These are phyloP conservation scores for Chrysaora quinquecirrha DNA, from an alignment of 30 jellyfish, hydroid and myxozoan genomes.

Conservation along the genomic window DNA sequence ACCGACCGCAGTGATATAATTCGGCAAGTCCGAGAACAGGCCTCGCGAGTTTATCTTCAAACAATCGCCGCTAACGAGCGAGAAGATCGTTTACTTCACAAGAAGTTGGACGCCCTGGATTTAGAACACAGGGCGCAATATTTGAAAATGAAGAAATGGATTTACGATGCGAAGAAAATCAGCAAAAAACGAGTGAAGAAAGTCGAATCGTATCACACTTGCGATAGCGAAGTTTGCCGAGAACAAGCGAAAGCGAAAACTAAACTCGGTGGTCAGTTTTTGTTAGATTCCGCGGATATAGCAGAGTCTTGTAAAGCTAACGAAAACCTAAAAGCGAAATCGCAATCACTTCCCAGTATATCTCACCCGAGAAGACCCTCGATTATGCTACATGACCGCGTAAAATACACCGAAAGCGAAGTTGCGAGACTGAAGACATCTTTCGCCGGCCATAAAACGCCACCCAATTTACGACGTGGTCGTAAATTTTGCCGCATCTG, in stretches of 20 bases:
- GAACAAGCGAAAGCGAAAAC: background rate
- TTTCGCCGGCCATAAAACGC: slow-evolving; percentile 64
- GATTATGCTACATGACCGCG: slow-evolving; percentile 45
- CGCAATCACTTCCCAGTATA: background rate
- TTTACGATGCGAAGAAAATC: slow-evolving; percentile 31
- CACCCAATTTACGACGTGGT: slow-evolving; percentile 49
- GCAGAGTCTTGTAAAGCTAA: background rate
- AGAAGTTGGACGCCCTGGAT: slow-evolving; percentile 59
- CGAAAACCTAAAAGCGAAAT: background rate
- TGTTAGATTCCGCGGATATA: background rate
- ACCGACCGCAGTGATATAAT: slow-evolving; percentile 43
- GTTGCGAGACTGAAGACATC: slow-evolving; percentile 54
- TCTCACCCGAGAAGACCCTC: background rate
- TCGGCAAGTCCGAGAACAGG: slow-evolving; percentile 62
- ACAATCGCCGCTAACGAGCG: slow-evolving; percentile 72
- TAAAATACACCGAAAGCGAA: slow-evolving; percentile 56
- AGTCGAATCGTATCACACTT: background rate
- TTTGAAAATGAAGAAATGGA: slow-evolving; percentile 58
- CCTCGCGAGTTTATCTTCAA: slow-evolving; percentile 69
- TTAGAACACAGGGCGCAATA: slow-evolving; percentile 69
- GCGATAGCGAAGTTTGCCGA: background rate
- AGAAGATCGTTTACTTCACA: slow-evolving; percentile 55
- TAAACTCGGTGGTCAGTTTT: background rate
- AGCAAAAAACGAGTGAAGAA: slow-evolving; percentile 36
- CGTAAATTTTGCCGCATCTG: slow-evolving; percentile 55